Evolutionary conservation across 2,113 vertebrate genomes (phyloP), one percentile per base, ranked within the genome.

Genomic region (Rhinolophus sinicus): DNA sequence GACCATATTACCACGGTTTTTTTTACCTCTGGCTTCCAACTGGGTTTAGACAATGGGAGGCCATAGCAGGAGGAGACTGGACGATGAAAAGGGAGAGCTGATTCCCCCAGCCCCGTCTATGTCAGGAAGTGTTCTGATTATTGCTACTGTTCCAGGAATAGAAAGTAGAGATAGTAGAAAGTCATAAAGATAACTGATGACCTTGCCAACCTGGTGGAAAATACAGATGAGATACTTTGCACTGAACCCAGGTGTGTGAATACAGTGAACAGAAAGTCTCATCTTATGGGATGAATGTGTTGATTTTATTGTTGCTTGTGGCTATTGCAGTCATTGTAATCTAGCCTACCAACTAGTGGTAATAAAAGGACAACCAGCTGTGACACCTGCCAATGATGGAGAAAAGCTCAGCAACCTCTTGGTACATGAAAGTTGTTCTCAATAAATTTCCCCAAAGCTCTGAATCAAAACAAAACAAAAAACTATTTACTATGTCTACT

Each of bases 121-220:
- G 35, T 11, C n/a, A 6, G 75, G 8, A 78, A 40, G 35, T 70
- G 5, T 47, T 47, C 76, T 90, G 35, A 38, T n/a, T 40, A 4
- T 35, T n/a, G 52, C 40, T 58, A 10, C 22, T 76, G n/a, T 47
- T 54, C 54, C 30, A 87, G 65, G 28, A 80, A 40, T 28, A 80
- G 35, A 44, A 14, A 78, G 18, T 2, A 40, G 33, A 22, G 26
- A 5, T 6, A 28, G 26, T 6, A 54, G n/a, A 54, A 28, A 14
- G 47, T 47, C 65, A 18, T 97, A 99, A 99, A 99, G 98, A 99
- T 99, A 97, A 99, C 99, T 0, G 99, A 99, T 0, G 99, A 99
- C 98, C 98, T 99, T 5, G 94, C 99, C 0, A 99, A 98, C 95
- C 98, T 99, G n/a, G 99, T 99, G 93, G 99, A 99, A 96, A 99